Evolutionary conservation across 2,888 invertebrate species (phyloP).

Genomic region (Lampropteryx suffumata): DNA sequence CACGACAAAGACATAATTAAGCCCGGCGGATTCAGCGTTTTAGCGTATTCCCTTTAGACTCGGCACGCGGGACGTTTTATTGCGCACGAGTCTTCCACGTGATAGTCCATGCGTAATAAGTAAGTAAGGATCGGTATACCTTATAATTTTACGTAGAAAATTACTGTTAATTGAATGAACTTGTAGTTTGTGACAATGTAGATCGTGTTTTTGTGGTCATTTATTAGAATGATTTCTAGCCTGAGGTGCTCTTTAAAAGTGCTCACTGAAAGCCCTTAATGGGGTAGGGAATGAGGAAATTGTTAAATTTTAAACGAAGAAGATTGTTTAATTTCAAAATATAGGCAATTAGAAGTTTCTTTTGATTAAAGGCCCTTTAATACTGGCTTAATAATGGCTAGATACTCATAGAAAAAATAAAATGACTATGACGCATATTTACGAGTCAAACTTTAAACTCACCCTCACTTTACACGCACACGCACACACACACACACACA

Average conservation of each 20-base stretch:
- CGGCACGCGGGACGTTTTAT: slow-evolving; percentile 43
- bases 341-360: background rate
- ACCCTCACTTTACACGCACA: no score
- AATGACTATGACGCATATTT: no score
- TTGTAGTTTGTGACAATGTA: slow-evolving; percentile 13
- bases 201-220: background rate
- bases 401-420: no score
- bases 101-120: slow-evolving; percentile 13
- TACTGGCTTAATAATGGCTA: no score
- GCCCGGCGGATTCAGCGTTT: slow-evolving; percentile 63
- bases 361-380: slow-evolving; percentile 9
- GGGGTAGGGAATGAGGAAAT: slow-evolving; percentile 11
- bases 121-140: slow-evolving; percentile 10
- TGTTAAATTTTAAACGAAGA: background rate
- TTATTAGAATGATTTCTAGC: slow-evolving; percentile 12
- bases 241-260: slow-evolving; percentile 17
- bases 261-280: slow-evolving; percentile 6
- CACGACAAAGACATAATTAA: slow-evolving; percentile 70
- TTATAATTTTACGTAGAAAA: slow-evolving; percentile 14
- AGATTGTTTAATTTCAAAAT: background rate
- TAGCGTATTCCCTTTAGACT: slow-evolving; percentile 59
- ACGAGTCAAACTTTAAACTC: no score
- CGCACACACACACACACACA: no score
- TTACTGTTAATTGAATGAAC: slow-evolving; percentile 9
- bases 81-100: slow-evolving; percentile 29